Evolutionary conservation across 2,797 vertebrate species (phyloP).

Genomic region (Acanthiza pusilla): DNA sequence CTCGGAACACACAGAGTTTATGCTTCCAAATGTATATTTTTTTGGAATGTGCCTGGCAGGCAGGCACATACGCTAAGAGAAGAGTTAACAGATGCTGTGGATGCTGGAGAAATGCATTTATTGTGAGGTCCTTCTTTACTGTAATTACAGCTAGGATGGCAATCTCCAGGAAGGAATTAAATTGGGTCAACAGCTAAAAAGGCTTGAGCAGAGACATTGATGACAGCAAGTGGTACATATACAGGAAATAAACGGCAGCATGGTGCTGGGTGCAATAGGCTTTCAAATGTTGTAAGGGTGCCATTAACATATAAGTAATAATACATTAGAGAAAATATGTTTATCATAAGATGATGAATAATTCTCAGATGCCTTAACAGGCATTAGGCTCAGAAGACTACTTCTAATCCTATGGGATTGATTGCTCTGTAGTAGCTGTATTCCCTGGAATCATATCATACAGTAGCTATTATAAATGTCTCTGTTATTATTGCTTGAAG

Average conservation of each 20-base stretch:
- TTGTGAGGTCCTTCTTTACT: slow-evolving; percentile 38
- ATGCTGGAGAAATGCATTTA: slow-evolving; percentile 12
- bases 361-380: slow-evolving; percentile 20
- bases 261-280: not conserved
- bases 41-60: not conserved
- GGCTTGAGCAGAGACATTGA: slow-evolving; percentile 35
- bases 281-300: slow-evolving; percentile 27
- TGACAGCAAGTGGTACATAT: slow-evolving; percentile 28
- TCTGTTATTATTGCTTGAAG: not conserved
- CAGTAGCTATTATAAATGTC: not conserved
- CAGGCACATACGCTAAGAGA: not conserved
- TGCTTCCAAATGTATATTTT: not conserved
- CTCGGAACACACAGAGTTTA: not conserved
- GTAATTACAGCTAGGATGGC: slow-evolving; percentile 63
- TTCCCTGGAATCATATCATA: not conserved
- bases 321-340: slow-evolving; percentile 45
- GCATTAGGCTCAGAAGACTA: slow-evolving; percentile 28
- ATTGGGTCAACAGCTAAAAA: slow-evolving; percentile 69
- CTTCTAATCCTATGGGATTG: slow-evolving; percentile 6
- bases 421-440: not conserved
- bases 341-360: slow-evolving; percentile 44
- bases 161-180: slow-evolving; percentile 69
- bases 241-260: slow-evolving; percentile 7
- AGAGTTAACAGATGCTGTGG: slow-evolving; percentile 44
- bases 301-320: slow-evolving; percentile 62